phyloP scores from a whole-genome alignment of 2,888 invertebrate genomes.

The Prionchulus punctatus region DNA sequence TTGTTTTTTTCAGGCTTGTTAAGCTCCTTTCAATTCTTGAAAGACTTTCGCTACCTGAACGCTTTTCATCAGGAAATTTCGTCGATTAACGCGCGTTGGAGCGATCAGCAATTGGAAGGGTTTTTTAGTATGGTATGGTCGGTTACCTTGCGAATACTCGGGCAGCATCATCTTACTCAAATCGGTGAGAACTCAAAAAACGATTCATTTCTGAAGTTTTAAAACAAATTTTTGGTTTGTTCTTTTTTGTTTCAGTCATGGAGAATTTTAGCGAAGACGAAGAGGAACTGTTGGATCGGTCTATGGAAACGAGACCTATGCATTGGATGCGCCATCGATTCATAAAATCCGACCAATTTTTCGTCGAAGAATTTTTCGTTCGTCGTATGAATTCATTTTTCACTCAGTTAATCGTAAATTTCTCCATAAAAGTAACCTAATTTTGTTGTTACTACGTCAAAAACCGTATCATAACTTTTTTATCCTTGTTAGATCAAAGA shows the following conservation, averaged over 20 bases:
- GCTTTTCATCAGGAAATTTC: not conserved
- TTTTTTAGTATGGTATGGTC: not conserved
- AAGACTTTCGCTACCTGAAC: not conserved
- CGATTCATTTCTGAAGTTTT: not conserved
- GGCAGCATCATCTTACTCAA: not conserved
- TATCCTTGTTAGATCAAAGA: constrained; percentile 45
- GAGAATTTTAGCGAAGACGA: constrained; percentile 8
- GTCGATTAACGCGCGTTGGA: not conserved
- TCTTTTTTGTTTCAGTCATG: constrained; percentile 2
- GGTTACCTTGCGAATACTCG: not conserved
- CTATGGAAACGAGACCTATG: not conserved
- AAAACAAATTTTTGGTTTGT: not conserved
- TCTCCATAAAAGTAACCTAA: not conserved
- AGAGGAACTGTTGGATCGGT: constrained; percentile 6
- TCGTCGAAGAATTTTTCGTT: not conserved
- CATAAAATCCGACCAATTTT: not conserved
- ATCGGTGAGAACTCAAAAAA: not conserved
- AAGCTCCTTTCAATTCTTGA: not conserved
- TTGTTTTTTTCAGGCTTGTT: not conserved
- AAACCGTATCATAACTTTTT: not conserved
- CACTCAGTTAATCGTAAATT: not conserved
- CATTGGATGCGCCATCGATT: not conserved
- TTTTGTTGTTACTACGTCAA: not conserved
- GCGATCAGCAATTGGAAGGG: not conserved
- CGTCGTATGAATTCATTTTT: not conserved